A percentile compares a stretch with the other conserved stretches of the same genome.
Conservation (phyloP, 1,140 invertebrate genomes). For the Vanessa tameamea region DNA sequence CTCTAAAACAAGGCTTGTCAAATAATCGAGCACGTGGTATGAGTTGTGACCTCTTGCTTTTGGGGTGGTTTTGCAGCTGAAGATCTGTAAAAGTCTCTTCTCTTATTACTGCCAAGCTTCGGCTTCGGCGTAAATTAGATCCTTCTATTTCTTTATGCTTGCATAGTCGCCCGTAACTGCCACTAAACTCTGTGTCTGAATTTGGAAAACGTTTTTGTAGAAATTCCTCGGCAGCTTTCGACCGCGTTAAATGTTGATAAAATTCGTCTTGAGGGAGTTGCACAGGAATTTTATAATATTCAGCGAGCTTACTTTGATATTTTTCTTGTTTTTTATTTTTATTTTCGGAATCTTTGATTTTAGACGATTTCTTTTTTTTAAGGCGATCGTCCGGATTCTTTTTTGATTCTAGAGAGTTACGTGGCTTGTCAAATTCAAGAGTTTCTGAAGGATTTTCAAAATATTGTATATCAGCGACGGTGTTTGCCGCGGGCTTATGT, state of each 20-base stretch:
- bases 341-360: conserved; percentile 64
- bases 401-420: conserved; percentile 64
- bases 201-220: conserved; percentile 72
- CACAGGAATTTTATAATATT: conserved; percentile 72
- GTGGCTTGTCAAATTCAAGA: conserved; percentile 73
- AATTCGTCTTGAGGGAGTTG: conserved; percentile 77
- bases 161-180: conserved; percentile 74
- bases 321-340: conserved; percentile 77
- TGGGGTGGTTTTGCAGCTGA: conserved; percentile 82
- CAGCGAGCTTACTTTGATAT: conserved; percentile 75
- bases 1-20: conserved; percentile 86
- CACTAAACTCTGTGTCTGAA: conserved; percentile 73
- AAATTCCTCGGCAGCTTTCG: conserved; percentile 73
- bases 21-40: conserved; percentile 89
- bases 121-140: conserved; percentile 85
- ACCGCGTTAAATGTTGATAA: conserved; percentile 74
- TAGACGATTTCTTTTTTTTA: conserved; percentile 70
- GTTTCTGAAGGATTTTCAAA: conserved; percentile 79
- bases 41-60: conserved; percentile 85
- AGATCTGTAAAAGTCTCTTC: conserved; percentile 87
- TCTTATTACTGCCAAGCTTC: conserved; percentile 88
- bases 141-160: conserved; percentile 80
- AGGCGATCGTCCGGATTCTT: conserved; percentile 68
- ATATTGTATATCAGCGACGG: conserved; percentile 76
- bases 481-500: conserved; percentile 71